A percentile compares a stretch with the other conserved stretches of the same genome.
Evolutionary conservation across 2,113 vertebrate genomes (phyloP).

Genomic region (Porphyrio hochstetteri): DNA sequence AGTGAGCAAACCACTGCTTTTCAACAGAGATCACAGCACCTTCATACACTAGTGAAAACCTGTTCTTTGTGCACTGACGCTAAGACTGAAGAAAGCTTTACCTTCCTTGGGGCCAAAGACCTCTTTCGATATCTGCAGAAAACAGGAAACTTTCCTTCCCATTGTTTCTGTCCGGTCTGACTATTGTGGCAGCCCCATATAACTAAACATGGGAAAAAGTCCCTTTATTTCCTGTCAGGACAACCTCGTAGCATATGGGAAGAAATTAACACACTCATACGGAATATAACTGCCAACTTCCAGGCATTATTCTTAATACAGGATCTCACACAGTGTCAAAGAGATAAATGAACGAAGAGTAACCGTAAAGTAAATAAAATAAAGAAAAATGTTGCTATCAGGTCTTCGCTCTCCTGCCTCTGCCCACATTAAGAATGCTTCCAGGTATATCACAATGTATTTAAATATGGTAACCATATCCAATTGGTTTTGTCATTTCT

Average conservation of each 20-base stretch:
- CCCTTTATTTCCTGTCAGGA: constrained; percentile 36
- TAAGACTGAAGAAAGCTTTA: neutral
- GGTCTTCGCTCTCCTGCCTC: neutral
- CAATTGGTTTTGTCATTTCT: neutral
- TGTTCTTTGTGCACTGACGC: neutral
- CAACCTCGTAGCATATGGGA: constrained; percentile 28
- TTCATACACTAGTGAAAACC: neutral
- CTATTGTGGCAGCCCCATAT: neutral
- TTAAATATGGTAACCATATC: neutral
- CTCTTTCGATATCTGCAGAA: neutral
- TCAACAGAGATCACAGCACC: neutral
- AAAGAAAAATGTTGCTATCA: neutral
- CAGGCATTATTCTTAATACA: constrained; percentile 68
- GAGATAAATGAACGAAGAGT: constrained; percentile 13
- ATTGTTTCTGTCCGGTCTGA: neutral
- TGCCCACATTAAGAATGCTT: neutral
- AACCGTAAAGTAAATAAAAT: neutral
- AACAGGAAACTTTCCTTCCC: constrained; percentile 60
- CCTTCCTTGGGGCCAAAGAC: neutral
- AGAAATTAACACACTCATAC: constrained; percentile 50
- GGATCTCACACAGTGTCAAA: constrained; percentile 27
- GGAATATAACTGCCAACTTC: constrained; percentile 53
- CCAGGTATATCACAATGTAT: neutral
- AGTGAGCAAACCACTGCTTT: neutral
- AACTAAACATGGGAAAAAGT: constrained; percentile 57